Base-by-base conservation (phyloP, 1,140 invertebrate species). In the Melitaea cinxia region DNA sequence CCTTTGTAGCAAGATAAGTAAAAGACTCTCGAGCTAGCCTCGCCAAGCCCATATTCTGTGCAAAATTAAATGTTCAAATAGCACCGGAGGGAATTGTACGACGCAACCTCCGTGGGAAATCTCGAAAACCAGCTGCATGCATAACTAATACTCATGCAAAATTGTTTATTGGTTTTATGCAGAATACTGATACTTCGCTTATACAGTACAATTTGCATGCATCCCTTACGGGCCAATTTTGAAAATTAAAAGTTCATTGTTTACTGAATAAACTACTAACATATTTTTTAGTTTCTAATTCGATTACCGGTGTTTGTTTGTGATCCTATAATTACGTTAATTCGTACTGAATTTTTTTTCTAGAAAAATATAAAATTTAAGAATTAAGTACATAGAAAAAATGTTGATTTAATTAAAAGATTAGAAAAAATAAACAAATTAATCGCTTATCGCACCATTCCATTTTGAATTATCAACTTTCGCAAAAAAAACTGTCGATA, bases 71-170 rank as follows among this genome's bases (percentile, higher is more conserved):
- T 50, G 61, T 64, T 64, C 42, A 33, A 56, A 54, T 54, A 55
- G 42, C 53, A 50, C 53, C 24, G 39, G 21, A 64, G 53, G 52
- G 37, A 55, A 64, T 37, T 64, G 68, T 65, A 55, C 65, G 26
- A 52, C 42, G 55, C 65, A 70, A 69, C 54, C 61, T 80, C 73
- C 70, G 75, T 83, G 79, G 76, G 81, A 83, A 83, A 78, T 75
- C 62, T 70, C 74, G 24, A 56, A 73, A 72, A 76, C 64, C 58
- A 60, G 49, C 52, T 57, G 67, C 65, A 56, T 76, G 50, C 54
- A 75, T 74, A 65, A 68, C 35, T 57, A 57, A 39, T 35, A 17
- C 35, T 12, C 19, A 42, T 19, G 42, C 42, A 47, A 47, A 47
- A 23, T 23, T 47, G 42, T 19, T 47, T 47, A 47, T 47, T 23